phyloP scores from a whole-genome alignment of 2,113 vertebrate species.

The Sceloporus undulatus region DNA sequence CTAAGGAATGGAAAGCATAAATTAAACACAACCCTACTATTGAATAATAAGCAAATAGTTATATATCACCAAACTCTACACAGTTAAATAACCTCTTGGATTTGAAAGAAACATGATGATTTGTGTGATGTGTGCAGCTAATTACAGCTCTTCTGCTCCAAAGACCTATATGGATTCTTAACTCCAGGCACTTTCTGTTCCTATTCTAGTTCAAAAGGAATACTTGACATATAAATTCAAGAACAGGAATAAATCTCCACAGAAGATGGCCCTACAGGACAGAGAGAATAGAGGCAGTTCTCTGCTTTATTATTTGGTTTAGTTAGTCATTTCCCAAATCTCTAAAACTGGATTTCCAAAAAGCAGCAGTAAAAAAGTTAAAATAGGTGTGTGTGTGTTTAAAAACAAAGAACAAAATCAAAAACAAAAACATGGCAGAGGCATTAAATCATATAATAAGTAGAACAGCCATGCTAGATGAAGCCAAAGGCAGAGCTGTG shows the following conservation, averaged over 20 bases:
- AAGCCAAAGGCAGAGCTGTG: not conserved
- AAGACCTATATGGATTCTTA: not conserved
- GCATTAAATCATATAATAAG: not conserved
- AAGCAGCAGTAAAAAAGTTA: not conserved
- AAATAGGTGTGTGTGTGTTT: not conserved
- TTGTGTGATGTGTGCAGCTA: not conserved
- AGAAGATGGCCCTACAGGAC: not conserved
- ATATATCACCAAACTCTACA: constrained; percentile 3
- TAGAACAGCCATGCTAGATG: not conserved
- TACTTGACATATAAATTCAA: constrained; percentile 9
- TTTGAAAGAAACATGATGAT: not conserved
- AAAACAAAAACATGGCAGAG: not conserved
- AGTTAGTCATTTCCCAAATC: not conserved
- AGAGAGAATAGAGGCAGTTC: not conserved
- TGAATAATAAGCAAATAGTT: not conserved
- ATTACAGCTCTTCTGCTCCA: not conserved
- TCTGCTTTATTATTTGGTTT: not conserved
- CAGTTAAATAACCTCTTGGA: constrained; percentile 22
- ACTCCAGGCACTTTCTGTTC: not conserved
- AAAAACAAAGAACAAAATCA: not conserved
- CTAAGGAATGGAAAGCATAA: not conserved
- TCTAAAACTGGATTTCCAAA: not conserved
- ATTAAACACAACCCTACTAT: not conserved
- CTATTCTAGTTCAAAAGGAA: not conserved
- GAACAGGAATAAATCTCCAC: not conserved